Base-by-base conservation (phyloP, 1,140 invertebrate genomes). In the Heliconius hewitsoni region DNA sequence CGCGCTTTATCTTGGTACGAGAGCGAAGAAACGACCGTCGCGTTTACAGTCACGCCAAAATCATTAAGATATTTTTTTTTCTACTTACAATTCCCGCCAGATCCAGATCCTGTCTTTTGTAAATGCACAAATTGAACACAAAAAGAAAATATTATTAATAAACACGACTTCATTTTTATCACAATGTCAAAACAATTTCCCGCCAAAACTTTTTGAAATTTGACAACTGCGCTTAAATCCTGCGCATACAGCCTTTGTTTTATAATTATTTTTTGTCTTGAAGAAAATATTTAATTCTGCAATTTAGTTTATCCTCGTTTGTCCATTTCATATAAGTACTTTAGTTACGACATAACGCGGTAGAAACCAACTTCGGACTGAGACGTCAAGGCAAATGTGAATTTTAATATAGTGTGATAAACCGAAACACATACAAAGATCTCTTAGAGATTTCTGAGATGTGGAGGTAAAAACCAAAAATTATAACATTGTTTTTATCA, bases 81-180 rank as follows among this genome's bases (percentile, higher is more conserved):
- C 23, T 66, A 90, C 90, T 90, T 81, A 91, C 90, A 82, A 79
- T 90, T 91, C 77, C 90, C 90, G 85, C 90, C 83, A 18, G 82
- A 80, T 57, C 90, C 90, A 2, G 90, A 90, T 55, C 90, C 90
- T 34, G 84, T 79, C 73, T 86, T 87, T 86, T 89, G 87, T 70
- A 85, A 82, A 55, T 85, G 80, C 70, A 87, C 90, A 73, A 86
- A 81, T 42, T 82, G 81, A 27, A 89, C 70, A 81, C 77, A 86
- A 37, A 83, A 82, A 87, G 83, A 83, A 34, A 87, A 83, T 42
- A 89, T 83, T 73, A 90, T 74, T 46, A 87, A 79, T 55, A 83
- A 77, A 81, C 81, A 83, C 37, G 84, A 77, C 76, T 77, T 83
- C 86, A 91, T 90, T 84, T 85, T 86, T 27, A 70, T 81, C 73